Conservation (phyloP, 2,888 invertebrate genomes). For the Lepas anatifera region DNA sequence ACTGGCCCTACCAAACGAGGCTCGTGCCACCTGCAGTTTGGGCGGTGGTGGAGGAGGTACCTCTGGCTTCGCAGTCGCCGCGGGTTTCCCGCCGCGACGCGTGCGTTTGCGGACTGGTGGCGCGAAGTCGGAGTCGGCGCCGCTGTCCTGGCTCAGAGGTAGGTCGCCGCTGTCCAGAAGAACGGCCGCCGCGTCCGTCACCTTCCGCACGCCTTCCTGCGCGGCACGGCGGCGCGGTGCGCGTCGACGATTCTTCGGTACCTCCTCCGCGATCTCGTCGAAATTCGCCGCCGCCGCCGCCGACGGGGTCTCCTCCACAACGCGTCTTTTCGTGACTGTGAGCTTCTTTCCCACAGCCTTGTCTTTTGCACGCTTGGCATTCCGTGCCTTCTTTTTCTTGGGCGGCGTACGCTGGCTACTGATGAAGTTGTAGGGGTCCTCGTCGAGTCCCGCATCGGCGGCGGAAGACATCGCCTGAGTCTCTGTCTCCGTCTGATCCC, state of each 20-base stretch:
- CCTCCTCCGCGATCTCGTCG: not conserved
- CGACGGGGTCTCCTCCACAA: not conserved
- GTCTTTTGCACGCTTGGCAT: not conserved
- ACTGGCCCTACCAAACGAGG: not conserved
- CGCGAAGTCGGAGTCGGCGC: not conserved
- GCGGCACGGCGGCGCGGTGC: not conserved
- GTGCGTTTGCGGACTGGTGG: not conserved
- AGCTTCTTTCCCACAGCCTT: not conserved
- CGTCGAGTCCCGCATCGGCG: not conserved
- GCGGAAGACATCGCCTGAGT: not conserved
- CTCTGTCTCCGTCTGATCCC: not conserved
- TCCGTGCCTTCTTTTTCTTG: not conserved
- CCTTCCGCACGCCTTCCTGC: not conserved
- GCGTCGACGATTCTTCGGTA: not conserved
- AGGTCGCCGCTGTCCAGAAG: not conserved
- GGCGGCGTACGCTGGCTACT: constrained; percentile 7
- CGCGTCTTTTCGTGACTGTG: too few relatives aligned
- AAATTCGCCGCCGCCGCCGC: not conserved
- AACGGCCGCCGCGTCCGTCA: not conserved
- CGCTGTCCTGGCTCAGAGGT: not conserved
- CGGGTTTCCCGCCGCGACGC: not conserved
- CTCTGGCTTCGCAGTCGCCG: not conserved
- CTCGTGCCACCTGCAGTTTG: not conserved
- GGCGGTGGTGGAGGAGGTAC: not conserved
- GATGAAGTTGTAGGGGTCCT: not conserved